Evolutionary conservation across 2,888 invertebrate species (phyloP), one percentile per base, ranked within the genome.

Genomic region (Physocephala rufipes): DNA sequence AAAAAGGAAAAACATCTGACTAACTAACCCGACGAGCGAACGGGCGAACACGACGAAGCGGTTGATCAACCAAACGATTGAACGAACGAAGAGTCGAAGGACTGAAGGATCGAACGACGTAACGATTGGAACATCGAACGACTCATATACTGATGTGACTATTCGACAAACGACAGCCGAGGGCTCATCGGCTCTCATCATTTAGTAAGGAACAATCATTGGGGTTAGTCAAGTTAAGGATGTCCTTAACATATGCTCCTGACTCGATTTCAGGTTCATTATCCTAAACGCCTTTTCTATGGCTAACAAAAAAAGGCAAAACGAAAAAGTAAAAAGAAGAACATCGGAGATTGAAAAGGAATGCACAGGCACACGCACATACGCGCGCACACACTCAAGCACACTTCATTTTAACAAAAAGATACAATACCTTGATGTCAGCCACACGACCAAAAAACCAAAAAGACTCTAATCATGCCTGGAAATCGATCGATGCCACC

Each of bases 181-280:
- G 61, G 30, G 28, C 65, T 65, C 65, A 53, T 9, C 36, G 36
- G 36, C 53, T 9, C 53, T 53, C 53, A 21, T n/a, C 45, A 45
- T 16, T 67, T 58, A 28, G 12, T 28, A 19, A 19, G 49, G 49
- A 19, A 12, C 58, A 16, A 24, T 16, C 49, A 49, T 49, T 66
- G 43, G 43, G 43, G 53, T 45, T 26, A 28, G 26, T 45, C 4
- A 59, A n/a, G 58, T 43, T 26, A 47, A 58, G 49, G 67, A 68
- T 62, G 62, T 68, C 68, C 68, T 68, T 51, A 68, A 68, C 68
- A 68, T 68, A 68, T 68, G 68, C 68, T 61, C 51, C n/a, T n/a
- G 36, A 9, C 36, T 36, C 36, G 62, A n/a, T 61, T 61, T 68
- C 62, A 68, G 68, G 68, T 68, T 68, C 68, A 68, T 68, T 68